Evolutionary conservation across 1,140 invertebrate species (phyloP).

Genomic region (Palaemon carinicauda): DNA sequence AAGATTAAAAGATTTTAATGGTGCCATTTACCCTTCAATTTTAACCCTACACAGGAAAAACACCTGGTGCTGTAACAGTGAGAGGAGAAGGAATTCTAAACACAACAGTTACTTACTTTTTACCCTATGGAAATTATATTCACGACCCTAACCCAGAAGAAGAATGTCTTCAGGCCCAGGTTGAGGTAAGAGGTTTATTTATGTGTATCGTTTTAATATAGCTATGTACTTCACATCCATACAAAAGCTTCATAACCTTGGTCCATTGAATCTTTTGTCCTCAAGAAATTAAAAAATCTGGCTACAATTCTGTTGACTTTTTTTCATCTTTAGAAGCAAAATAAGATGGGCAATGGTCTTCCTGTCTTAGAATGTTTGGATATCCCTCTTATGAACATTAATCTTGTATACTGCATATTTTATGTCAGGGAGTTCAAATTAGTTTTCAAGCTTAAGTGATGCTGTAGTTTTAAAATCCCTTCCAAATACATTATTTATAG

Average conservation of each 20-base stretch:
- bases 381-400: too few relatives aligned
- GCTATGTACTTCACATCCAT: too few relatives aligned
- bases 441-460: too few relatives aligned
- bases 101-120: constrained; percentile 34
- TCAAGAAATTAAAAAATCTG: too few relatives aligned
- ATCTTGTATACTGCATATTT: too few relatives aligned
- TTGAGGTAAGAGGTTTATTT: constrained; percentile 10
- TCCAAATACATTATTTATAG: too few relatives aligned
- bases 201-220: neutral
- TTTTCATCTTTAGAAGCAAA: too few relatives aligned
- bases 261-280: neutral
- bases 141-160: constrained; percentile 47
- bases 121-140: constrained; percentile 30
- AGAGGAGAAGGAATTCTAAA: constrained; percentile 44
- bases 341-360: too few relatives aligned
- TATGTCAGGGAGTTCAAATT: too few relatives aligned
- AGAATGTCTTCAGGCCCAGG: constrained; percentile 38
- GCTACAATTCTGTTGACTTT: too few relatives aligned
- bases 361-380: too few relatives aligned
- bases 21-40: neutral
- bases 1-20: neutral
- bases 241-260: neutral
- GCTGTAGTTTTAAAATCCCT: too few relatives aligned
- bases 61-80: constrained; percentile 24
- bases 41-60: constrained; percentile 20